Percentiles rank a stretch among this genome's conserved stretches.
Evolutionary conservation across 2,797 vertebrate species (phyloP).

Genomic region (Podarcis lilfordi): DNA sequence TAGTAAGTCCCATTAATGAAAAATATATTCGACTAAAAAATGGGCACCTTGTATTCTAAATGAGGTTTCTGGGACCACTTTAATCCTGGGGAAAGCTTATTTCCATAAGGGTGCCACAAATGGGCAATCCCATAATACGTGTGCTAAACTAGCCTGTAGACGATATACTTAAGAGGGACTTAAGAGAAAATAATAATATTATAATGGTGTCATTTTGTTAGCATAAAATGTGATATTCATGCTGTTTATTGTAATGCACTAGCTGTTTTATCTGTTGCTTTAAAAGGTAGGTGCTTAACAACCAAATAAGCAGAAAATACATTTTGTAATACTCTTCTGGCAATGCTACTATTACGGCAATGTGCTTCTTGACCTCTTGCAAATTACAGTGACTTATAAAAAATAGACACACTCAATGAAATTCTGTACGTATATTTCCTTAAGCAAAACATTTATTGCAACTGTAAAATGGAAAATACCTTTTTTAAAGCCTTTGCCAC

Average conservation of each 20-base stretch:
- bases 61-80: no score
- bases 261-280: slow-evolving; percentile 49
- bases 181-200: slow-evolving; percentile 32
- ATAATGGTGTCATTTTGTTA: slow-evolving; percentile 54
- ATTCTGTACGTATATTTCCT: slow-evolving; percentile 1
- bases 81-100: no score
- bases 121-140: no score
- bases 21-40: no score
- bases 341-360: slow-evolving; percentile 54
- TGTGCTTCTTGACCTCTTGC: slow-evolving; percentile 38
- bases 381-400: slow-evolving; percentile 32
- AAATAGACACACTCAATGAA: slow-evolving; percentile 49
- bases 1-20: no score
- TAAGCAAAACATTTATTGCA: slow-evolving; percentile 8
- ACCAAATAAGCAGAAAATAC: slow-evolving; percentile 55
- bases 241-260: slow-evolving; percentile 34
- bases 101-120: no score
- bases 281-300: slow-evolving; percentile 55
- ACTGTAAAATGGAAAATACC: slow-evolving; percentile 3
- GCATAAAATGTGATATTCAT: slow-evolving; percentile 48
- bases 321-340: slow-evolving; percentile 33
- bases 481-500: background rate
- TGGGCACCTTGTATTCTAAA: no score
- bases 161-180: no score
- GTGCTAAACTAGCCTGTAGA: no score